These are phyloP conservation scores for Bicyclus anynana DNA, from an alignment of 1,140 invertebrate genomes.

Conservation along the genomic window DNA sequence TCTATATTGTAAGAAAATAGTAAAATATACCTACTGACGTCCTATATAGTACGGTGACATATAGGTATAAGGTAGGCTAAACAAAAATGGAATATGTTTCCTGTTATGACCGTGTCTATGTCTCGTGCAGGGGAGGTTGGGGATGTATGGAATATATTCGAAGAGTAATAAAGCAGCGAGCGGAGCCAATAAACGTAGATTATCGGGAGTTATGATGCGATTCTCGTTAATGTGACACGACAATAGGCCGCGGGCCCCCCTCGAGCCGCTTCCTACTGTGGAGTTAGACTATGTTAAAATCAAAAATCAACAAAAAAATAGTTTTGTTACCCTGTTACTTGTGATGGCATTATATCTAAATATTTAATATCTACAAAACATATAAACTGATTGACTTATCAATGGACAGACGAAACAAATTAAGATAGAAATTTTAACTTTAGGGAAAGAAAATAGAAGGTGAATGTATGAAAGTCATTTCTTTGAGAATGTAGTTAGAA, in stretches of 20 bases:
- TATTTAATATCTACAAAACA: too few species aligned
- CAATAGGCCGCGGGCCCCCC: slow-evolving; percentile 52
- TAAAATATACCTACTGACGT: too few species aligned
- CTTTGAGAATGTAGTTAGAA: too few species aligned
- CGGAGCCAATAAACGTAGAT: slow-evolving; percentile 74
- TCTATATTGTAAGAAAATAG: too few species aligned
- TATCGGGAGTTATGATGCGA: slow-evolving; percentile 76
- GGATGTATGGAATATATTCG: slow-evolving; percentile 39
- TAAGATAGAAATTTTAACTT: too few species aligned
- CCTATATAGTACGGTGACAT: too few species aligned
- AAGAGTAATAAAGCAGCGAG: slow-evolving; percentile 64
- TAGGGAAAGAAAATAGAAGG: too few species aligned
- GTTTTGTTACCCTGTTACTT: background rate
- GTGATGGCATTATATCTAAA: too few species aligned
- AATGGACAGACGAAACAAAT: too few species aligned
- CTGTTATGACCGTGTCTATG: slow-evolving; percentile 6
- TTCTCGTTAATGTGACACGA: slow-evolving; percentile 70
- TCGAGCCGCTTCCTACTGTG: background rate
- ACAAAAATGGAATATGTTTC: slow-evolving; percentile 8
- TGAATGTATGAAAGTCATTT: too few species aligned
- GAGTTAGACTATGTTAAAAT: background rate
- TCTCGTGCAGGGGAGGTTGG: background rate
- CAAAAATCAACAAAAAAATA: background rate
- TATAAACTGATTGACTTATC: too few species aligned
- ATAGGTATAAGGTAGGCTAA: background rate